Base-by-base conservation (phyloP, 2,113 vertebrate species). In the Vulpes vulpes region DNA sequence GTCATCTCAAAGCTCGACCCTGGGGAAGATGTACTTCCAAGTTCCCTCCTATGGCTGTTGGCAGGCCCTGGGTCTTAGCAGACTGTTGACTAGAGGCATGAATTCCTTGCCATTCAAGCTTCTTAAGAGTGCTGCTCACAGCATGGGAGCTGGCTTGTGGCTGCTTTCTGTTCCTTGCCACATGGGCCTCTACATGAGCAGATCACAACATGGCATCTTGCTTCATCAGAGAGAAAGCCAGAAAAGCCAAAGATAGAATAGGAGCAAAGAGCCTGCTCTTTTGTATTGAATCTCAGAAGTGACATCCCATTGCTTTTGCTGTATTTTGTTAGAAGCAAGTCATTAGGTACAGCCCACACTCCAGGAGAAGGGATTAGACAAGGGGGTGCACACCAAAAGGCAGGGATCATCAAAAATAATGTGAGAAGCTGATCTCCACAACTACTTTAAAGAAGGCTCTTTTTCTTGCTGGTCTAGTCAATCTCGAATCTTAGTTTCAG, bases 151-250 rank as follows among this genome's bases (percentile, higher is more conserved):
- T 55, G 89, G 32, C 89, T 38, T 8, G 59, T 59, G 35, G 14
- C 53, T 27, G 32, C 32, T 59, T 76, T 59, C 59, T 51, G n/a
- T 64, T 64, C 55, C 69, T 65, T 12, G 6, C 60, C 62, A 92
- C 22, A 15, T 8, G 53, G 5, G 20, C 30, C 15, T 59, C 35
- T 35, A 53, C 74, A 27, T 11, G 15, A 25, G 27, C 32, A 27
- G 80, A 53, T 79, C 62, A 69, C 55, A 92, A 27, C 43, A 92
- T 23, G 81, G 23, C 17, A 59, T 14, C 51, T 69, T 35, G 38
- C 60, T 81, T 94, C 23, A 74, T 82, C 32, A 89, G 74, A 76
- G 23, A 91, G 65, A 67, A 91, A 53, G n/a, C 84, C 62, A 81
- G 71, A n/a, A 96, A 80, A 78, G 8, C 23, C 57, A 83, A 55